Conservation (phyloP, 2,888 invertebrate species). For the Limnephilus rhombicus region DNA sequence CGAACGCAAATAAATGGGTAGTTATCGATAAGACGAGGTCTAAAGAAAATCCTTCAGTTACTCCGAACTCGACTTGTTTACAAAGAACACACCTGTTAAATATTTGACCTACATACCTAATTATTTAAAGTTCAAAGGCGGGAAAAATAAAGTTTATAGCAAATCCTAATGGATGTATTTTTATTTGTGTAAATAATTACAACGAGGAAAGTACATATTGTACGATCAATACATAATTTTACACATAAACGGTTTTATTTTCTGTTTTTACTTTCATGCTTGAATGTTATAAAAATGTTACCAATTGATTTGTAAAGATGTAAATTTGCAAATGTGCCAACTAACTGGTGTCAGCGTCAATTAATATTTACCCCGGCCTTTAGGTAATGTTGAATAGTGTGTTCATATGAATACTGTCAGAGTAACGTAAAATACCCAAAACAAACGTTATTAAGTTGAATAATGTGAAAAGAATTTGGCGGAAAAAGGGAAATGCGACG, state of each 20-base stretch:
- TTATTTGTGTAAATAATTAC: too few relatives aligned
- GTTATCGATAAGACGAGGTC: not conserved
- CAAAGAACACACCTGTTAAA: not conserved
- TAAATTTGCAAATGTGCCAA: not conserved
- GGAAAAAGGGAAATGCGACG: not conserved
- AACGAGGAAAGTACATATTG: too few relatives aligned
- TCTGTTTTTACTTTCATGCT: not conserved
- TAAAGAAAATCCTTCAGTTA: not conserved
- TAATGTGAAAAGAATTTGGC: not conserved
- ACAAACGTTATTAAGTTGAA: too few relatives aligned
- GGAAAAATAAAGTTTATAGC: too few relatives aligned
- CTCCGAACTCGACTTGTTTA: not conserved
- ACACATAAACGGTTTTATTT: not conserved
- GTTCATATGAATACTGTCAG: too few relatives aligned
- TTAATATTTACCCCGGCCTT: too few relatives aligned
- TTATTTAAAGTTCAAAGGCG: not conserved
- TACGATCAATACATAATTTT: too few relatives aligned
- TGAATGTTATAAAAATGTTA: not conserved
- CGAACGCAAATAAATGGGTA: not conserved
- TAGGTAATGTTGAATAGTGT: too few relatives aligned
- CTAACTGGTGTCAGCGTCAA: too few relatives aligned
- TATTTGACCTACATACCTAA: not conserved
- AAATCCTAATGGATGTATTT: too few relatives aligned
- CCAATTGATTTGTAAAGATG: not conserved
- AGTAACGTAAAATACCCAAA: too few relatives aligned